Evolutionary conservation across 2,797 vertebrate genomes (phyloP), one percentile per base, ranked within the genome.

Genomic region (Tolypeutes matacus): DNA sequence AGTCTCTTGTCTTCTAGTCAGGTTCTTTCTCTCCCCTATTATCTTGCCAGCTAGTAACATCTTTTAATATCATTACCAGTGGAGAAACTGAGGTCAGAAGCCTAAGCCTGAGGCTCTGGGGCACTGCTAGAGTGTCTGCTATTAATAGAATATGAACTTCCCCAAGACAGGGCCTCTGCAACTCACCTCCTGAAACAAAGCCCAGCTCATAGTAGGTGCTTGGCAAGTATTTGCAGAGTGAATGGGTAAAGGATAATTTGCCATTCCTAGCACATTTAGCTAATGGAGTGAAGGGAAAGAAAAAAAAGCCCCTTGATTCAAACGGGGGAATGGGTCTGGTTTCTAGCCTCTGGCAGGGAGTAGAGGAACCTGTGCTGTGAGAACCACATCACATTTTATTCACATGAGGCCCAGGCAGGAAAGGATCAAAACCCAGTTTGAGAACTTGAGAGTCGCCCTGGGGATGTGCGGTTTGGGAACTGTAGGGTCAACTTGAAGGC

Each of bases 391-490:
- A 21, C 39, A 42, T 58, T 87, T 49, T 90, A 96, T 96, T 96
- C 96, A 92, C 96, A 92, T 69, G 92, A 83, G 93, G 51, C 92
- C 67, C n/a, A 76, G 78, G 88, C 92, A 93, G 93, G 80, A 96
- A 97, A 96, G 73, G 93, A 93, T 97, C 94, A 97, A 96, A 97
- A 96, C 65, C 36, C 93, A 64, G 31, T 96, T 29, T 94, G 81
- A 95, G 93, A 96, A 96, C 58, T 91, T 31, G 67, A 96, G 87
- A 95, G 75, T 96, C 70, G 5, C 96, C 87, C 96, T 96, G 95
- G 94, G 93, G 81, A 92, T 89, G 91, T 96, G 95, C 75, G 97
- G 95, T 96, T 91, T 97, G 95, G 96, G 96, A 97, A 96, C 73
- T 29, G 67, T 34, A 70, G 91, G 96, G 96, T 97, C 97, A 96